These are phyloP conservation scores for Cotesia chilonis DNA, from an alignment of 1,140 invertebrate species.

Conservation along the genomic window DNA sequence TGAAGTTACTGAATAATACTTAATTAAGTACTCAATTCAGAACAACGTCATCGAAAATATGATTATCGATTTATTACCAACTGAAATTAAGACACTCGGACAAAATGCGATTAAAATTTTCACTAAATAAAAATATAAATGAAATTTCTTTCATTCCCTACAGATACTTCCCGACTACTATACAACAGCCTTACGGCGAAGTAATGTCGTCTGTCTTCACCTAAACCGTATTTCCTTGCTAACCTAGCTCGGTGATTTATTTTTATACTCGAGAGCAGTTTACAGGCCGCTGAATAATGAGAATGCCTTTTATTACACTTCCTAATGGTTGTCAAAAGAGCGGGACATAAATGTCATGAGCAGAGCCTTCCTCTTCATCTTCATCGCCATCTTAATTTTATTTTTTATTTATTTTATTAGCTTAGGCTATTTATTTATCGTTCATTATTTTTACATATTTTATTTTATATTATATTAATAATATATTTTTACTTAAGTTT, in stretches of 20 bases:
- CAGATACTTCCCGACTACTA: slow-evolving; percentile 13
- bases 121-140: not conserved
- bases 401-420: not conserved
- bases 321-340: slow-evolving; percentile 23
- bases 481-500: no score
- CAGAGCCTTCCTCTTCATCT: not conserved
- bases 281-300: slow-evolving; percentile 21
- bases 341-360: not conserved
- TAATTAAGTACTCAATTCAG: no score
- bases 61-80: no score
- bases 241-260: not conserved
- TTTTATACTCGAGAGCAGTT: slow-evolving; percentile 2
- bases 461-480: slow-evolving; percentile 2
- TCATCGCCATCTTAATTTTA: not conserved
- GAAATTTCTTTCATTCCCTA: not conserved
- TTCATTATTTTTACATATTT: not conserved
- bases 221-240: slow-evolving; percentile 11
- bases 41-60: no score
- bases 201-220: slow-evolving; percentile 26
- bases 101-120: no score
- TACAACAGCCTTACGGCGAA: not conserved
- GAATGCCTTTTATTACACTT: slow-evolving; percentile 28
- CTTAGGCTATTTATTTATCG: not conserved
- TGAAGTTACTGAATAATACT: no score
- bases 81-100: no score